Conservation (phyloP, 2,797 vertebrate species). For the Malurus splendens region DNA sequence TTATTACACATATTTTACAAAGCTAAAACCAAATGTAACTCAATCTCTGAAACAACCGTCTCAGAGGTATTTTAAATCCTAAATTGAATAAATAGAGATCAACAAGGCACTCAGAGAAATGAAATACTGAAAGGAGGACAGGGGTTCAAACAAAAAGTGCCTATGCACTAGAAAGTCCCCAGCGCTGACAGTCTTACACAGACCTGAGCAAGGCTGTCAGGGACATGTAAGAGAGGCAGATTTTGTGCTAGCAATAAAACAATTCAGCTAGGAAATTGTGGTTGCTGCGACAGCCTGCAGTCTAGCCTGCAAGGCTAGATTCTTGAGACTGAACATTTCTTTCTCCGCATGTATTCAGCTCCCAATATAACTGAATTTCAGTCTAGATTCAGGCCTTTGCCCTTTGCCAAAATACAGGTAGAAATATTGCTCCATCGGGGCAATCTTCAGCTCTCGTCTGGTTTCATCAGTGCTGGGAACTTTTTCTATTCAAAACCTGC, state of each 20-base stretch:
- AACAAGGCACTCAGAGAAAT: background rate
- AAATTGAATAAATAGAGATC: background rate
- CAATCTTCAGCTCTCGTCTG: background rate
- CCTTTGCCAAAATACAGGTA: background rate
- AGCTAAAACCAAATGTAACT: background rate
- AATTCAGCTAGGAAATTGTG: background rate
- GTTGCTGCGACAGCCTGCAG: background rate
- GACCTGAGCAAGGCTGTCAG: background rate
- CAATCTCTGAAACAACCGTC: background rate
- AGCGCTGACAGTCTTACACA: background rate
- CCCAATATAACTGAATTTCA: background rate
- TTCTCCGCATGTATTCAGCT: background rate
- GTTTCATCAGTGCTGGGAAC: background rate
- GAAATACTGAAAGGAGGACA: background rate
- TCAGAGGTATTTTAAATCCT: background rate
- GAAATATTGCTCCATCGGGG: background rate
- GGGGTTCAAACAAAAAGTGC: background rate
- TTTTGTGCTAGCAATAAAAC: background rate
- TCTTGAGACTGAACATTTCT: background rate
- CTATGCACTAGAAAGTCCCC: background rate
- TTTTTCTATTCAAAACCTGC: background rate
- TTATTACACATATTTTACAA: background rate
- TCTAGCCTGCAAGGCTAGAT: background rate
- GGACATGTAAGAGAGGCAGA: background rate
- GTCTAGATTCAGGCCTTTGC: background rate